Percentiles rank a stretch among this genome's conserved stretches.
These are phyloP conservation scores for Eulemur coronatus DNA, from an alignment of 2,797 vertebrate genomes.

Conservation along the genomic window DNA sequence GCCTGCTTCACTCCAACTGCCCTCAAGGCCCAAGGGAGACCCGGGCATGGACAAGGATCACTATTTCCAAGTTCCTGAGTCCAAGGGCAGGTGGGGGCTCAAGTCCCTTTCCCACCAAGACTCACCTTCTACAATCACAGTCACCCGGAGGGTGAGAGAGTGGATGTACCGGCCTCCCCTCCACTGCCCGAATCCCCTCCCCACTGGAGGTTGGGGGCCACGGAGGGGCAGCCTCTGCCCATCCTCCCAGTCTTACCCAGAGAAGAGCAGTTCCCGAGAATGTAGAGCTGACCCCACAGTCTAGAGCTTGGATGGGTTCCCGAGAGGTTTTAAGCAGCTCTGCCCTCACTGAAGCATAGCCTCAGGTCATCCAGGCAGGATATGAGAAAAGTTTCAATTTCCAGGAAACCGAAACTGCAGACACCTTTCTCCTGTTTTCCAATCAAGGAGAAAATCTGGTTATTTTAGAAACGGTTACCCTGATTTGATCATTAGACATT, in stretches of 20 bases:
- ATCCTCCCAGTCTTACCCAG: background rate
- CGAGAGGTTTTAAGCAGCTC: background rate
- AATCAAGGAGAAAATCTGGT: background rate
- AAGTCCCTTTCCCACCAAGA: background rate
- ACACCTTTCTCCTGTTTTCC: background rate
- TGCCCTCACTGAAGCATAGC: accelerated
- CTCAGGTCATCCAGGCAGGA: accelerated
- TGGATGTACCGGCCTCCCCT: accelerated
- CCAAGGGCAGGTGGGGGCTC: background rate
- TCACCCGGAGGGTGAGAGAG: background rate
- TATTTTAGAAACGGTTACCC: no score
- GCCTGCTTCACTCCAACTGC: background rate
- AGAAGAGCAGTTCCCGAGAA: background rate
- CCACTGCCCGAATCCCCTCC: background rate
- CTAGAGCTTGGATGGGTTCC: background rate
- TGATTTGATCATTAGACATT: no score
- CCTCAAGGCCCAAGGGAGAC: background rate
- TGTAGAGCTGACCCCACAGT: accelerated
- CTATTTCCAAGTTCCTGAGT: no score
- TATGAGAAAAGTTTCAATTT: background rate
- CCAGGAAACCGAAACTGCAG: background rate
- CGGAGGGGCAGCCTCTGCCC: background rate
- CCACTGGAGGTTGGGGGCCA: accelerated
- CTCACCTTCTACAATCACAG: no score
- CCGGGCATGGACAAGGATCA: accelerated